phyloP scores from a whole-genome alignment of 2,797 vertebrate species.

The Argya squamiceps region DNA sequence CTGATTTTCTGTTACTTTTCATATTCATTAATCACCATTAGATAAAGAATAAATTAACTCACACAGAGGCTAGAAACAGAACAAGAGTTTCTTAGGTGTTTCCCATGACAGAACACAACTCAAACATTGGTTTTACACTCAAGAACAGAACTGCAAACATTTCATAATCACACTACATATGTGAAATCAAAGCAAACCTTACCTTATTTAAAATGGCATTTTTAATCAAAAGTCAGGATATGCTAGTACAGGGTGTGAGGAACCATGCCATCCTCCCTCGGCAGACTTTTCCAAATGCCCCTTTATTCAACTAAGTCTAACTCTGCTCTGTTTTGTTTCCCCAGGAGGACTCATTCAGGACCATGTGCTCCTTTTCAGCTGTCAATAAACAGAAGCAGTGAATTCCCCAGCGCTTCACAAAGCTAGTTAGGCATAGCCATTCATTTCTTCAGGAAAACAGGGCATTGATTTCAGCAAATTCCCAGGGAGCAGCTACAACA shows the following conservation, averaged over 20 bases:
- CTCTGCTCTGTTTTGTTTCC: conserved; percentile 76
- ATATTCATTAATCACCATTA: background rate
- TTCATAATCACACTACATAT: background rate
- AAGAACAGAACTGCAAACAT: conserved; percentile 20
- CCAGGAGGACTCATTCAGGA: conserved; percentile 75
- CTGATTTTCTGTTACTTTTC: background rate
- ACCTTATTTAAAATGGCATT: conserved; percentile 14
- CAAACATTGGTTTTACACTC: conserved; percentile 33
- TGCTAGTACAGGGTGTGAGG: conserved; percentile 58
- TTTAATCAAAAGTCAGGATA: conserved; percentile 16
- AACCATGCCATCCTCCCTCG: conserved; percentile 50
- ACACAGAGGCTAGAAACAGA: background rate
- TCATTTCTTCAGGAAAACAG: conserved; percentile 79
- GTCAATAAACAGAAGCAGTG: conserved; percentile 79
- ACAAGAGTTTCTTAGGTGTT: background rate
- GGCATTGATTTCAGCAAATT: conserved; percentile 81
- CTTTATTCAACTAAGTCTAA: conserved; percentile 74
- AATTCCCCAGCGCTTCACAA: conserved; percentile 75
- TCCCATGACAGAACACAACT: background rate
- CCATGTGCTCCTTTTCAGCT: conserved; percentile 80
- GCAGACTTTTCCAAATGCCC: conserved; percentile 72
- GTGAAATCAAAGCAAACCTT: conserved; percentile 48
- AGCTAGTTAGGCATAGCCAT: conserved; percentile 80
- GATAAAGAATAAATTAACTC: background rate
- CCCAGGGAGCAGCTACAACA: conserved; percentile 78